A percentile compares a stretch with the other conserved stretches of the same genome.
These are phyloP conservation scores for Siniperca scherzeri DNA, from an alignment of 2,797 vertebrate species.

Conservation along the genomic window DNA sequence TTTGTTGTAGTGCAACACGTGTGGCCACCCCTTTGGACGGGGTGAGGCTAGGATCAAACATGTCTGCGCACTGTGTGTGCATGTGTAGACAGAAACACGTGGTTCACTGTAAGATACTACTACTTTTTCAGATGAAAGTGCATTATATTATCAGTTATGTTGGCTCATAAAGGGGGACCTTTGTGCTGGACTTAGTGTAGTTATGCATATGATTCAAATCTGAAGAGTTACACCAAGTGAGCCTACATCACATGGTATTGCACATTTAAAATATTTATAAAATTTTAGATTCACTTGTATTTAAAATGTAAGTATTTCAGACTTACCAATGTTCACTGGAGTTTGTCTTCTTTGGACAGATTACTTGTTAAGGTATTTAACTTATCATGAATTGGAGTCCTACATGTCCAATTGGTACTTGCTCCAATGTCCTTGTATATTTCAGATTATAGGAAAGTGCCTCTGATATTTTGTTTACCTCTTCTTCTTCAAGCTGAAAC, in stretches of 20 bases:
- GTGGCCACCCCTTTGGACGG: constrained; percentile 52
- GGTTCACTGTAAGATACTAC: constrained; percentile 37
- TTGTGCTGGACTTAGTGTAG: neutral
- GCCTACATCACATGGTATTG: neutral
- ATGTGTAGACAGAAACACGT: constrained; percentile 70
- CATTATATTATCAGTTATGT: neutral
- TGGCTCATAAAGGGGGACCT: neutral
- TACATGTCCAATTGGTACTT: neutral
- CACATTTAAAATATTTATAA: neutral
- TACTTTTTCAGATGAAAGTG: neutral
- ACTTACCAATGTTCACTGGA: neutral
- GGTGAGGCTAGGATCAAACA: constrained; percentile 72
- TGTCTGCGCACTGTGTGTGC: constrained; percentile 70
- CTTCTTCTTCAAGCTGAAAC: neutral
- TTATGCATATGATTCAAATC: neutral
- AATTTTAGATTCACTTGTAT: neutral
- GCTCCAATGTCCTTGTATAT: constrained; percentile 4
- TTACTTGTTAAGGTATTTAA: neutral
- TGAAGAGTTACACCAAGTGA: neutral
- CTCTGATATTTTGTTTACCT: constrained; percentile 22
- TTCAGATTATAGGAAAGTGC: neutral
- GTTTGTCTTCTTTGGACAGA: neutral
- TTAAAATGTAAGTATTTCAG: neutral
- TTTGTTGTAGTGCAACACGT: constrained; percentile 82
- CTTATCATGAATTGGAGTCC: neutral